Evolutionary conservation across 2,113 vertebrate species (phyloP).

Genomic region (Hipposideros armiger): DNA sequence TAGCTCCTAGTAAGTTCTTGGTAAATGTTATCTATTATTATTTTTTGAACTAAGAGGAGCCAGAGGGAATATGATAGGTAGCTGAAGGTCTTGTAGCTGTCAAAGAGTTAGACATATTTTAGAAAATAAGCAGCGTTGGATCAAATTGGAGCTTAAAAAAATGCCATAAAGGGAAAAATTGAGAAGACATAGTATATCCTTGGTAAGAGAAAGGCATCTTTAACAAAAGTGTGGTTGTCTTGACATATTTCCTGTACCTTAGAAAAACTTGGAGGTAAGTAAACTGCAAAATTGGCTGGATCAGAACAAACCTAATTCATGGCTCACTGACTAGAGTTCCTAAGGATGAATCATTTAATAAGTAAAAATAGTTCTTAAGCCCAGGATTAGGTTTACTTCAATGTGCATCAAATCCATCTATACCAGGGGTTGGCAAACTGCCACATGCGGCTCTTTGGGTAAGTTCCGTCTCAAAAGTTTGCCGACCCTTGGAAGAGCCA

Average conservation of each 20-base stretch:
- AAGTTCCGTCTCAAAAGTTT: no score
- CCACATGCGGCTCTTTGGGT: no score
- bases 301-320: not conserved
- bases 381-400: not conserved
- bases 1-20: not conserved
- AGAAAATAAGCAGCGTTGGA: not conserved
- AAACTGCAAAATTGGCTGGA: not conserved
- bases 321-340: not conserved
- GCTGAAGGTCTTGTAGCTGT: not conserved
- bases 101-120: conserved; percentile 11
- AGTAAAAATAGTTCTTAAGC: not conserved
- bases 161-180: not conserved
- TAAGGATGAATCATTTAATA: not conserved
- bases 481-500: no score
- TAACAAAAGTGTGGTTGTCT: not conserved
- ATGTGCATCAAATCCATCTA: not conserved
- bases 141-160: conserved; percentile 1
- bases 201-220: not conserved
- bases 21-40: conserved; percentile 4
- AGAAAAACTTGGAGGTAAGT: not conserved
- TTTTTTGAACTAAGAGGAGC: not conserved
- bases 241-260: not conserved
- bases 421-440: no score
- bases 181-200: not conserved
- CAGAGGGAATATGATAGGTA: not conserved